These are phyloP conservation scores for Valencia hispanica DNA, from an alignment of 2,797 vertebrate genomes.

Conservation along the genomic window DNA sequence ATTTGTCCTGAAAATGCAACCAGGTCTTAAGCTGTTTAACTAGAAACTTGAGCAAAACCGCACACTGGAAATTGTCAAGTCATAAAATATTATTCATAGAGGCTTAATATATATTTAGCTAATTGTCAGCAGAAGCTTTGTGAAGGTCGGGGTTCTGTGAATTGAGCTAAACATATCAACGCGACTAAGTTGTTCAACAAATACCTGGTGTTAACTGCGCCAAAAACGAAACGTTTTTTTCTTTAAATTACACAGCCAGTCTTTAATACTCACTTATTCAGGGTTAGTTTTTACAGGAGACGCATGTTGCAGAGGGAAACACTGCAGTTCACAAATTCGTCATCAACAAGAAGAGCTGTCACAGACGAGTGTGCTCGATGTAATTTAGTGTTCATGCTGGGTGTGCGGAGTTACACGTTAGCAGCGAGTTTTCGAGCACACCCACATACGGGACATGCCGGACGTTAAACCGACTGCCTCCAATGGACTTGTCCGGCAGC, in stretches of 20 bases:
- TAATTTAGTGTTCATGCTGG: rapidly evolving
- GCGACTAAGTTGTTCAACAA: background rate
- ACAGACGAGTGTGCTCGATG: conserved; percentile 10
- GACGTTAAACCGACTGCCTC: conserved; percentile 23
- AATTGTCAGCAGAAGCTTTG: background rate
- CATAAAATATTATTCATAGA: background rate
- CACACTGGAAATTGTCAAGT: background rate
- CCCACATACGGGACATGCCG: rapidly evolving
- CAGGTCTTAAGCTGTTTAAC: background rate
- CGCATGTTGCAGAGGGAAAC: conserved; percentile 13
- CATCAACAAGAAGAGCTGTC: conserved; percentile 43
- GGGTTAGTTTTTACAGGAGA: conserved; percentile 6
- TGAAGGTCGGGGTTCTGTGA: conserved; percentile 12
- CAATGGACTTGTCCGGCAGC: background rate
- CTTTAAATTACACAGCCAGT: background rate
- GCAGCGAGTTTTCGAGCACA: rapidly evolving
- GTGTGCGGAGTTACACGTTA: background rate
- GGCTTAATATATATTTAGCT: background rate
- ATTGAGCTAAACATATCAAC: background rate
- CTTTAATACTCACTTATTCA: conserved; percentile 49
- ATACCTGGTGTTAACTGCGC: background rate
- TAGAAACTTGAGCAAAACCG: background rate
- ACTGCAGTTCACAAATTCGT: conserved; percentile 29
- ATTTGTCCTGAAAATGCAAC: background rate
- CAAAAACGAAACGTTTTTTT: background rate